A percentile compares a stretch with the other conserved stretches of the same genome.
phyloP scores from a whole-genome alignment of 2,888 invertebrate genomes.

The Chrysomela aeneicollis region DNA sequence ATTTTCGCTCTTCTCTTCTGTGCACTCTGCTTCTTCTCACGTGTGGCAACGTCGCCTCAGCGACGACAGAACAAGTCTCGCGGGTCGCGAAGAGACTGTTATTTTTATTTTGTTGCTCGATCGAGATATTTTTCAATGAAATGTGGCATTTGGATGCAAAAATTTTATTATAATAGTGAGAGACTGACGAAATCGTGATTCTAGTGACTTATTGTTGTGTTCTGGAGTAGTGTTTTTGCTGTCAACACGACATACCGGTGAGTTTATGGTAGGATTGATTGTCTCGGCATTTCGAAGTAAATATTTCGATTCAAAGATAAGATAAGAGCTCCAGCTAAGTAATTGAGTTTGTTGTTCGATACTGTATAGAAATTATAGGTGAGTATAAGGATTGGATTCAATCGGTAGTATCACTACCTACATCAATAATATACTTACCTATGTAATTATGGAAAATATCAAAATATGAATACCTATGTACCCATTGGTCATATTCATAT shows the following conservation, averaged over 20 bases:
- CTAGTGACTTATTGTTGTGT: slow-evolving; percentile 2
- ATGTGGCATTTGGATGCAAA: slow-evolving; percentile 10
- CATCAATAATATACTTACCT: too few species aligned
- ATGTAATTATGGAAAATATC: too few species aligned
- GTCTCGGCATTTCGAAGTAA: not conserved
- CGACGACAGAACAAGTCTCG: not conserved
- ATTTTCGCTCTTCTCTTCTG: slow-evolving; percentile 42
- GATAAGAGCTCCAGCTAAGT: not conserved
- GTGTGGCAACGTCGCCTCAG: slow-evolving; percentile 46
- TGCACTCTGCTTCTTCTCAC: slow-evolving; percentile 43
- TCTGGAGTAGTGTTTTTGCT: slow-evolving; percentile 18
- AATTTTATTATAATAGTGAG: slow-evolving; percentile 1
- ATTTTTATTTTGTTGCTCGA: not conserved
- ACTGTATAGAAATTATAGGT: too few species aligned
- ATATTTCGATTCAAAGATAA: not conserved
- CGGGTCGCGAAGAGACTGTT: slow-evolving; percentile 1
- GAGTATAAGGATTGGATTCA: too few species aligned
- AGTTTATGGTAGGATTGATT: slow-evolving; percentile 28
- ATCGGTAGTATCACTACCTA: too few species aligned
- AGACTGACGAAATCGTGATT: slow-evolving; percentile 8
- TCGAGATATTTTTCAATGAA: not conserved
- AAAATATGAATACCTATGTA: too few species aligned
- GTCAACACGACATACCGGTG: slow-evolving; percentile 34
- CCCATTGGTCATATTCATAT: too few species aligned
- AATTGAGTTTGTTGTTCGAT: not conserved